These are phyloP conservation scores for Paramacrobiotus metropolitanus DNA, from an alignment of 1,140 invertebrate species.

Conservation along the genomic window DNA sequence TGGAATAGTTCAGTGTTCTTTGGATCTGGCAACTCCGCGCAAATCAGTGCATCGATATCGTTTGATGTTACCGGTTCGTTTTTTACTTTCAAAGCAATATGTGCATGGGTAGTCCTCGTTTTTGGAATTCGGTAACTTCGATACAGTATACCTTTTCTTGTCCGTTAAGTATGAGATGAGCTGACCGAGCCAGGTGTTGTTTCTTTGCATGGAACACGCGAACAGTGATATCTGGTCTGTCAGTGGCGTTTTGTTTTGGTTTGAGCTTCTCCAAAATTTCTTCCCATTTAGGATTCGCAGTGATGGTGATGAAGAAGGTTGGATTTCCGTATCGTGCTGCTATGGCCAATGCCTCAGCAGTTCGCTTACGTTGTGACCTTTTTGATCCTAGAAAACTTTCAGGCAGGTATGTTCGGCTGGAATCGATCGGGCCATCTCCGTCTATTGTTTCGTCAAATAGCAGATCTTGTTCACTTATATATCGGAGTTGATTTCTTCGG, in stretches of 20 bases:
- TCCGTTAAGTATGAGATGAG: slow-evolving; percentile 8
- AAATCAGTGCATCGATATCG: too few species aligned
- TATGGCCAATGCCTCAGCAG: not conserved
- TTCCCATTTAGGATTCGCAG: slow-evolving; percentile 18
- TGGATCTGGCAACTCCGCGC: too few species aligned
- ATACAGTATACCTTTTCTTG: too few species aligned
- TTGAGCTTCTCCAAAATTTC: slow-evolving; percentile 17
- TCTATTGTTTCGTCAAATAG: too few species aligned
- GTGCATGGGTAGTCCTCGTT: too few species aligned
- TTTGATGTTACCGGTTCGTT: too few species aligned
- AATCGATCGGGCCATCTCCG: not conserved
- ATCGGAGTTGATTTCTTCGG: not conserved
- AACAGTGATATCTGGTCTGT: slow-evolving; percentile 17
- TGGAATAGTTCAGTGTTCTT: too few species aligned
- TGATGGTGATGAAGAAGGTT: slow-evolving; percentile 21
- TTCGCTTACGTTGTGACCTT: not conserved
- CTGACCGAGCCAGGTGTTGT: slow-evolving; percentile 11
- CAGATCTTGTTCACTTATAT: not conserved
- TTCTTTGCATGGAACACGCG: slow-evolving; percentile 19
- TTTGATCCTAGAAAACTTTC: not conserved
- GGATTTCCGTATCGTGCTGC: slow-evolving; percentile 12
- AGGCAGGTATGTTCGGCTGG: not conserved
- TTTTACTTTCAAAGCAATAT: too few species aligned
- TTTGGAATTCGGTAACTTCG: too few species aligned
- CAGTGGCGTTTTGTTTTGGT: slow-evolving; percentile 11